Conservation (phyloP, 2,113 vertebrate genomes). For the Heterotis niloticus region DNA sequence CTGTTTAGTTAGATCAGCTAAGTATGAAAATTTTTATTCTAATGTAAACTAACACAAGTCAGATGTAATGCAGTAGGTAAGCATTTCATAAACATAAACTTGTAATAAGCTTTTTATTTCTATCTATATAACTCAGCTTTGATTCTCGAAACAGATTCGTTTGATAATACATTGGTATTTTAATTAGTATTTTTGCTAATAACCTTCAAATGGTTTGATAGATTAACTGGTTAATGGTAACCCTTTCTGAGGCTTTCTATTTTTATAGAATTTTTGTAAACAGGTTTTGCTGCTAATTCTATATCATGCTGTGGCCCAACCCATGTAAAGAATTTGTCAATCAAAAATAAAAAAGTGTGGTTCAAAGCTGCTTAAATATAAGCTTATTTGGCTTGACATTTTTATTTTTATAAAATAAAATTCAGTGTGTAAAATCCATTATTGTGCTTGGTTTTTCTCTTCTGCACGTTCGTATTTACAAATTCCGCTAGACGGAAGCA, state of each 20-base stretch:
- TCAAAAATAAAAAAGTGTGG: constrained; percentile 29
- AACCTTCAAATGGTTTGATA: constrained; percentile 1
- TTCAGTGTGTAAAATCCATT: constrained; percentile 36
- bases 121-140: constrained; percentile 32
- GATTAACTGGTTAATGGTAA: constrained; percentile 8
- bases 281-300: constrained; percentile 39
- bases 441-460: background rate
- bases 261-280: constrained; percentile 26
- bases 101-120: constrained; percentile 23
- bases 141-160: constrained; percentile 10
- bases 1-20: constrained; percentile 24
- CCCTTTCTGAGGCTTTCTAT: background rate
- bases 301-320: constrained; percentile 40
- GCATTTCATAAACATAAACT: constrained; percentile 17
- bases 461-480: background rate
- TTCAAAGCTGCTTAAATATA: constrained; percentile 45
- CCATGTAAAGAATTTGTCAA: constrained; percentile 32
- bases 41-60: constrained; percentile 22
- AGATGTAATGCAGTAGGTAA: constrained; percentile 19
- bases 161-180: constrained; percentile 14
- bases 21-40: constrained; percentile 17
- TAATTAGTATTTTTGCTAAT: constrained; percentile 7
- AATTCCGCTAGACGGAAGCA: background rate
- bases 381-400: constrained; percentile 45
- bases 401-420: constrained; percentile 53